Evolutionary conservation across 2,888 invertebrate genomes (phyloP), one percentile per base, ranked within the genome.

Genomic region (Hirtodrosophila duncani): DNA sequence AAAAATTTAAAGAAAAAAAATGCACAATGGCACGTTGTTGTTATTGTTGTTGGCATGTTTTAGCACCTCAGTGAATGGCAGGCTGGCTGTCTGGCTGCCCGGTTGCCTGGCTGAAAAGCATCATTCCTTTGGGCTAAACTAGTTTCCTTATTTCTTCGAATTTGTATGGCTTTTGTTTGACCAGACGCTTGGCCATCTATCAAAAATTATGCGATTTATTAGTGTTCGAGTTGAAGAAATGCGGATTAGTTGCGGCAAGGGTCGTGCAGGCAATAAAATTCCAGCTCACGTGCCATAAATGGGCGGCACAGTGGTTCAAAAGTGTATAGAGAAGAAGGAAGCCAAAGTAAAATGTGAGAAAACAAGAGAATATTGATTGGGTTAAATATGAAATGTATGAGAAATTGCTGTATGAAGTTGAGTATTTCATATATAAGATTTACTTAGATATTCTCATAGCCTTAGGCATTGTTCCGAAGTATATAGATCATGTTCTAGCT

Each of bases 131-230:
- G 37, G 46, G 23, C 18, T 29, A 59, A 62, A 68, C 81, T 59
- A 59, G 66, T 78, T 78, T 72, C 58, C 61, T 56, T 23, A 46
- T 50, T 75, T 75, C 71, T 50, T 23, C 48, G 82, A 75, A 81
- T 37, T 61, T 27, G 33, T 44, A 24, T 49, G 34, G 38, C 41
- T 36, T 51, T 37, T 13, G 29, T 36, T 10, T 14, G 13, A 11
- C 44, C 41, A 8, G 20, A 36, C 51, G 11, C 44, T 31, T 23
- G 39, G 43, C 68, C 39, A 74, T 75, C 74, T 60, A 75, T 75
- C 80, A 75, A 70, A 79, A 79, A 80, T 75, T 78, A 64, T 44
- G 49, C 2, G 27, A 50, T 26, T 37, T 23, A 21, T 11, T 30
- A 30, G 31, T 41, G 18, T 9, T 27, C 27, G 17, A 11, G 21